These are phyloP conservation scores for Epinotia demarniana DNA, from an alignment of 2,888 invertebrate species.

Conservation along the genomic window DNA sequence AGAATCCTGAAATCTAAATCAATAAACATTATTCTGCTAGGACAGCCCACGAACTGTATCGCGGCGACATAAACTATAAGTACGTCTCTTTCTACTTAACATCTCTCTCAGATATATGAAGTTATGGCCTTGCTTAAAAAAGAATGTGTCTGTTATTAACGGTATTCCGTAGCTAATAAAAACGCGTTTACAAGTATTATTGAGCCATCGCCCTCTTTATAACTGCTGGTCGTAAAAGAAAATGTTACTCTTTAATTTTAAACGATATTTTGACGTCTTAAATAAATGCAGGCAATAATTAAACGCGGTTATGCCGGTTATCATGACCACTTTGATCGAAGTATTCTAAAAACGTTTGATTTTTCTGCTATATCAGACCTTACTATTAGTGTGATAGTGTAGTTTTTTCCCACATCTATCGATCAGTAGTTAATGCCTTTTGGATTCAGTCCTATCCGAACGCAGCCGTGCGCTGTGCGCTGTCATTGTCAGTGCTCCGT, in stretches of 20 bases:
- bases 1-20: too few species aligned
- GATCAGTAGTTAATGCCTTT: not conserved
- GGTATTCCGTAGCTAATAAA: not conserved
- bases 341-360: not conserved
- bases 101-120: not conserved
- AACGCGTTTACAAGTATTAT: not conserved
- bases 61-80: too few species aligned
- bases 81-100: too few species aligned
- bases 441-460: not conserved
- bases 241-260: not conserved
- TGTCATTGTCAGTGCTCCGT: slow-evolving; percentile 24
- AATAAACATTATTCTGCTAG: too few species aligned
- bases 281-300: not conserved
- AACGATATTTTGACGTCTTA: not conserved
- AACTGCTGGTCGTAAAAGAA: not conserved
- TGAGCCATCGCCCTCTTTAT: not conserved
- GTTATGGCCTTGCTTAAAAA: not conserved
- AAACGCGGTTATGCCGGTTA: not conserved
- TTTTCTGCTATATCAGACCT: not conserved
- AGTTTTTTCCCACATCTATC: not conserved
- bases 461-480: slow-evolving; percentile 17
- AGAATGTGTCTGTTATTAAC: not conserved
- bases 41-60: too few species aligned
- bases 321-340: not conserved
- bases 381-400: not conserved